Conservation (phyloP, 2,888 invertebrate genomes). For the Netelia virgata region DNA sequence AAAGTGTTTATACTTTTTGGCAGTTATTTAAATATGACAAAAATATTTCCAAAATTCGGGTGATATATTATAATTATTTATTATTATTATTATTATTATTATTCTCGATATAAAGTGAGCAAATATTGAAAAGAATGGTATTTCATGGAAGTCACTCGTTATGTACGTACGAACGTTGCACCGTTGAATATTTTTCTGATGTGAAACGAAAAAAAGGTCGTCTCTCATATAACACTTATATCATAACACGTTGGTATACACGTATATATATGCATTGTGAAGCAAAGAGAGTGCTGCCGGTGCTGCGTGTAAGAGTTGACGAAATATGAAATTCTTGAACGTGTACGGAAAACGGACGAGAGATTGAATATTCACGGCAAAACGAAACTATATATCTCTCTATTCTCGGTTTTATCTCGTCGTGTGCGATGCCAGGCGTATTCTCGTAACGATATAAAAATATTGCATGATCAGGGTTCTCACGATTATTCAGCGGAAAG, state of each 20-base stretch:
- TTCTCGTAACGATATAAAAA: constrained; percentile 48
- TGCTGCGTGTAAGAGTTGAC: neutral
- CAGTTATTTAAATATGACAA: no score
- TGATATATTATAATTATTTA: no score
- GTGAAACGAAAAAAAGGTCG: neutral
- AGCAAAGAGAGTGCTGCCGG: neutral
- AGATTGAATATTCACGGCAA: neutral
- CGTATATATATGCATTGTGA: neutral
- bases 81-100: no score
- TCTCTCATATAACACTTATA: neutral
- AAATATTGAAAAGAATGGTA: no score
- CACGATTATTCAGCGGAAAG: constrained; percentile 23
- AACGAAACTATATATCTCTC: neutral
- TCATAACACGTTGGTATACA: neutral
- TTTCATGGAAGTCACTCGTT: neutral
- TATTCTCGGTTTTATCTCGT: neutral
- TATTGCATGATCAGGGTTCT: constrained; percentile 52
- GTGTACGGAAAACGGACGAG: neutral
- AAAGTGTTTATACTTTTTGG: no score
- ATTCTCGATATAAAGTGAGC: no score
- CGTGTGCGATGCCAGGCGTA: neutral
- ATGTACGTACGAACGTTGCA: neutral
- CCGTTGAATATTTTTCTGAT: neutral
- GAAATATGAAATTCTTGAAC: constrained; percentile 5
- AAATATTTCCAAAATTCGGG: no score